Base-by-base conservation (phyloP, 2,113 vertebrate genomes). In the Seriola aureovittata region DNA sequence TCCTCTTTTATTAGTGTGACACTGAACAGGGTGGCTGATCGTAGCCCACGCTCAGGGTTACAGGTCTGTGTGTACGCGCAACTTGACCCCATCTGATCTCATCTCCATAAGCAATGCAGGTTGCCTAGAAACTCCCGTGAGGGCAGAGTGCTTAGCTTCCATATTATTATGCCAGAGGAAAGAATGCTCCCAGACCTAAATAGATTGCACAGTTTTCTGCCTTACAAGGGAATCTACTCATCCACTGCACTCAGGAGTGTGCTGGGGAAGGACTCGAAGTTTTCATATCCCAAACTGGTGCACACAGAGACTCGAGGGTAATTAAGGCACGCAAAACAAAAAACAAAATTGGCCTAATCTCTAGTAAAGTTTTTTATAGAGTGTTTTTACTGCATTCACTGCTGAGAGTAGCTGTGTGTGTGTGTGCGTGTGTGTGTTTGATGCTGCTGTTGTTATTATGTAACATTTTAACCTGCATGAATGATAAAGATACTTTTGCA, bases 211-310 rank as follows among this genome's bases (percentile, higher is more conserved):
- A 12, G 44, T 71, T 83, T 88, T 70, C 85, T 75, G 55, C 91
- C 92, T 78, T 92, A 94, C 68, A 93, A 77, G 89, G 86, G 46
- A 75, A 86, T 78, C 55, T 78, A 72, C 74, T 72, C 34, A 73
- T 78, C 79, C 34, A n/a, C 32, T 72, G 66, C 34, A 52, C 65
- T 71, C 65, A 60, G 71, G 25, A 68, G 60, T 44, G 25, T 42
- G 60, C 59, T 29, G 6, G 66, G 46, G 59, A 79, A 59, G 8
- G 32, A 52, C 19, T 83, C 54, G 14, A 63, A 48, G 65, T 68
- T 79, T 75, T 82, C 36, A 78, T 25, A 55, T 75, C 68, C 36
- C 32, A 66, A 69, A 68, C 38, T 75, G 23, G 14, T 72, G 50
- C 40, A 60, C 54, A 34, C 29, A 60, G 40, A 73, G 29, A 54